A percentile compares a stretch with the other conserved stretches of the same genome.
Evolutionary conservation across 2,113 vertebrate genomes (phyloP).

Genomic region (Chlamydotis undulata): DNA sequence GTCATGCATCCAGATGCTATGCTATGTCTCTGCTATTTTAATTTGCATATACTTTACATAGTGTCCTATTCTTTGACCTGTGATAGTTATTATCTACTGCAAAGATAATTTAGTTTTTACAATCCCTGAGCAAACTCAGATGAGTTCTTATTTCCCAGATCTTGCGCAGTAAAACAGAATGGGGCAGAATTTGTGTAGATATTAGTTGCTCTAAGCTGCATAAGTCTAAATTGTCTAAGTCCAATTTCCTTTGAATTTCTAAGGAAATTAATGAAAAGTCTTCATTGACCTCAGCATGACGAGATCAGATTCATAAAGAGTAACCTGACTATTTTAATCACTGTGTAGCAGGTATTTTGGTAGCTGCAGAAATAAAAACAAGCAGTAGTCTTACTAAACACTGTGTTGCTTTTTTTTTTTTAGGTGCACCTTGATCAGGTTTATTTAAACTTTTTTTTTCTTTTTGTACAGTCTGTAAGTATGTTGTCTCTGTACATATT

Average conservation of each 20-base stretch:
- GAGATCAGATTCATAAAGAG: background rate
- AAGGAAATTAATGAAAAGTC: background rate
- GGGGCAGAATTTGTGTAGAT: background rate
- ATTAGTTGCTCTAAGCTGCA: background rate
- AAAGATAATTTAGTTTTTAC: background rate
- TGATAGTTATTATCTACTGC: background rate
- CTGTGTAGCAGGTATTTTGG: background rate
- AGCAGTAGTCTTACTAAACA: background rate
- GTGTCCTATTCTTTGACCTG: background rate
- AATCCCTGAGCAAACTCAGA: background rate
- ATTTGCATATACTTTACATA: background rate
- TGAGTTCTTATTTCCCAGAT: background rate
- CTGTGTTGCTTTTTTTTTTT: background rate
- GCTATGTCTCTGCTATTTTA: background rate
- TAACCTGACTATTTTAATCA: background rate
- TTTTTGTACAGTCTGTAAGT: conserved; percentile 48
- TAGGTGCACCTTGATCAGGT: background rate
- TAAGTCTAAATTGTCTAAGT: background rate
- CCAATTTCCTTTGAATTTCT: background rate
- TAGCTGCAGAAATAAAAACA: background rate
- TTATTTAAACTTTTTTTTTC: background rate
- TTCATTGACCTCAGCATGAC: background rate
- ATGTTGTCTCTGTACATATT: conserved; percentile 63
- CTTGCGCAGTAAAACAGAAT: background rate
- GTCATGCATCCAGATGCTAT: background rate